Evolutionary conservation across 2,797 vertebrate species (phyloP), one percentile per base, ranked within the genome.

Genomic region (Tarsius wallacei): DNA sequence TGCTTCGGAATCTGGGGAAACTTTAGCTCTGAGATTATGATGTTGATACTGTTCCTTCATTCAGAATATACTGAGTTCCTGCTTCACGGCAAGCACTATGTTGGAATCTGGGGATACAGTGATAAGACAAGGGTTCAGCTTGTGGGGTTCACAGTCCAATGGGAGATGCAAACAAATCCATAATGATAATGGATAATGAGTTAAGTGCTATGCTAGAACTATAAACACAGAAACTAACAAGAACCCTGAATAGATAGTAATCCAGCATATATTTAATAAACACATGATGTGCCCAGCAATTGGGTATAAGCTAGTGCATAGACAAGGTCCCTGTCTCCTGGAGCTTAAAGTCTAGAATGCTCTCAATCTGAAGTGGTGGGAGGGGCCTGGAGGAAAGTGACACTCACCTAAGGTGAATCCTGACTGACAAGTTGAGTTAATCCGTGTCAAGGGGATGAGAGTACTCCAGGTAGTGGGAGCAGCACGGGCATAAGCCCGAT

Each of bases 1-100:
- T 49, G 81, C 57, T 82, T 88, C 17, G 87, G 71, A 88, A 95
- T 84, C 78, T 61, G 47, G 49, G 55, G n/a, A 70, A 84, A 89
- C 16, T 78, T 70, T 59, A 42, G 87, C 81, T 33, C 19, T 17
- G 59, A 87, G 33, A 53, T 68, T 51, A 81, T 55, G 42, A 64
- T 31, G 11, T 24, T n/a, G 17, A 51, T 26, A 78, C 16, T 86
- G 42, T 57, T 74, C 57, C 66, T 36, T 85, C 80, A 82, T 55
- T 63, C 12, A 86, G 64, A 87, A 83, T 31, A 49, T 73, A 82
- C 13, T 64, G 76, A 78, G 14, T 51, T 92, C 33, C 84, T 53
- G 19, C 28, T 86, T 92, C 33, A 47, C 4, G 47, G 81, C 28
- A 77, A 47, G 55, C 49, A 53, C 36, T 21, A 16, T 9, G 42